Conservation (phyloP, 2,888 invertebrate genomes). For the Celastrina argiolus region DNA sequence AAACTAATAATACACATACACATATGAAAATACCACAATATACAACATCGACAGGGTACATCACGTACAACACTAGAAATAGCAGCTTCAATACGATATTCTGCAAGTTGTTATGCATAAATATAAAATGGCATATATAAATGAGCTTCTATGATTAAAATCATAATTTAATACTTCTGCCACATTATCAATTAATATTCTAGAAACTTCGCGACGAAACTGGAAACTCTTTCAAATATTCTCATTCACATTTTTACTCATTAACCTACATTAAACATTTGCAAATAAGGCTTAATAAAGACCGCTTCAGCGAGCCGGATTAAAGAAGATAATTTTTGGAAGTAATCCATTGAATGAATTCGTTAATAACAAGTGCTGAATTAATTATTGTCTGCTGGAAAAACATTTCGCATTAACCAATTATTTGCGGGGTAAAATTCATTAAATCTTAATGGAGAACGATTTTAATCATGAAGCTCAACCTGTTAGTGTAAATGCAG, state of each 20-base stretch:
- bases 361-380: neutral
- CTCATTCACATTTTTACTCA: conserved; percentile 6
- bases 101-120: neutral
- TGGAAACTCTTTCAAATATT: neutral
- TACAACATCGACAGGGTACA: neutral
- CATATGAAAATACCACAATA: neutral
- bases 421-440: neutral
- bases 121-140: too few relatives aligned
- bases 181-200: neutral
- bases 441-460: conserved; percentile 16
- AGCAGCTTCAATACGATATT: neutral
- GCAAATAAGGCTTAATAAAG: conserved; percentile 4
- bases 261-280: conserved; percentile 13
- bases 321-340: conserved; percentile 7
- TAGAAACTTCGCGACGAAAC: neutral
- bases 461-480: conserved; percentile 19
- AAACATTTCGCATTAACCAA: neutral
- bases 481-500: conserved; percentile 4
- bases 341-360: neutral
- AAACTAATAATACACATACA: neutral
- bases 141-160: neutral
- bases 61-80: neutral
- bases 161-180: neutral
- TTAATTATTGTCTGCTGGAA: neutral
- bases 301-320: conserved; percentile 2